Base-by-base conservation (phyloP, 2,888 invertebrate species). In the Andrena praecox region DNA sequence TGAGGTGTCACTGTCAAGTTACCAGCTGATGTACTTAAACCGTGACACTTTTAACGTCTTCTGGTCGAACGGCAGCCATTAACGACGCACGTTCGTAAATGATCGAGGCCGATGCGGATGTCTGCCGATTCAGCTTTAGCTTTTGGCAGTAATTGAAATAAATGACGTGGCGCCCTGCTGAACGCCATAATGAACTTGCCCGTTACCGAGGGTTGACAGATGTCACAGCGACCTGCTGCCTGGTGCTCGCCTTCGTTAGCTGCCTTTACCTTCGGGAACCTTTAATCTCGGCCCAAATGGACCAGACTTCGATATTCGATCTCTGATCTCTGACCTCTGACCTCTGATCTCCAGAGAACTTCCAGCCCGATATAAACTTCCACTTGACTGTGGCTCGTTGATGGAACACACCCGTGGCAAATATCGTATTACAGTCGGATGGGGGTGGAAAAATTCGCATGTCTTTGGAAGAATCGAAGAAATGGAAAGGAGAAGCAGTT, bases 101-200 rank as follows among this genome's bases (percentile, higher is more conserved):
- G 82, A 88, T 80, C 80, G 78, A 74, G 66, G 29, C 64, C 84
- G 81, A 68, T 75, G 29, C 64, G 82, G 81, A 72, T 75, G 62
- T 68, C 73, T 62, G 84, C 88, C 88, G 89, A 90, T 85, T 90
- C 87, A 89, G 87, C 89, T 80, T 82, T 64, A 77, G 66, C 80
- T 82, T 90, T 89, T 84, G 85, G 78, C 89, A 87, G 85, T 89
- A 88, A 90, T 90, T 89, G 90, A 90, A 88, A 90, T 87, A 86
- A 90, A 90, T 84, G 89, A 86, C 83, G 85, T 72, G 83, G 80
- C 86, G 50, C 78, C 84, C 87, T 81, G 80, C 80, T 80, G 84
- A 76, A 87, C 89, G 82, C 86, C 76, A 85, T 90, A 91, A 90
- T 90, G 89, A 91, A 91, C 86, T 86, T 84, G 48, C 78, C 77